phyloP scores from a whole-genome alignment of 1,140 invertebrate genomes.

The Parapsyche elsis region DNA sequence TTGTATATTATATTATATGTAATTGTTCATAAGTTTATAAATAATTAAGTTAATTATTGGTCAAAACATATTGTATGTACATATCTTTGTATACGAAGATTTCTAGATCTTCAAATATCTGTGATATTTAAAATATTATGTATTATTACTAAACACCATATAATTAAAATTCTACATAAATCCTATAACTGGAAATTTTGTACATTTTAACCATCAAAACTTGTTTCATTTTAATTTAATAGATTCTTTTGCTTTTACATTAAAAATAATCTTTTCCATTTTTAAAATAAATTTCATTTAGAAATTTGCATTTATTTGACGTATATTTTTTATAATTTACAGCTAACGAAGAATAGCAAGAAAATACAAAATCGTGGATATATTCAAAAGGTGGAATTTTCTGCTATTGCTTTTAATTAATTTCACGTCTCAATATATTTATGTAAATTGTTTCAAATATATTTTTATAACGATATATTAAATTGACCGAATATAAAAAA shows the following conservation, averaged over 20 bases:
- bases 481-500: constrained; percentile 21
- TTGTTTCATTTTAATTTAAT: too few species aligned
- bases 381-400: too few species aligned
- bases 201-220: background rate
- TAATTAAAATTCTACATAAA: background rate
- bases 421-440: background rate
- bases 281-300: too few species aligned
- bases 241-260: too few species aligned
- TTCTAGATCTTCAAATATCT: constrained; percentile 46
- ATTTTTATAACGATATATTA: constrained; percentile 41
- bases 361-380: too few species aligned
- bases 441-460: constrained; percentile 26
- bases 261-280: too few species aligned
- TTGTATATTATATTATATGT: too few species aligned
- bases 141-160: constrained; percentile 26
- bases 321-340: too few species aligned
- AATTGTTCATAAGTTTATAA: constrained; percentile 1
- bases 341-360: too few species aligned
- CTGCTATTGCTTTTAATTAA: too few species aligned
- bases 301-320: too few species aligned
- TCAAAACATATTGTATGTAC: constrained; percentile 43
- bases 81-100: constrained; percentile 50
- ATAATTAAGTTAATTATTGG: constrained; percentile 3
- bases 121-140: constrained; percentile 52
- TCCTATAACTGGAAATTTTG: background rate